These are phyloP conservation scores for Chloebia gouldiae DNA, from an alignment of 2,113 vertebrate species.

Conservation along the genomic window DNA sequence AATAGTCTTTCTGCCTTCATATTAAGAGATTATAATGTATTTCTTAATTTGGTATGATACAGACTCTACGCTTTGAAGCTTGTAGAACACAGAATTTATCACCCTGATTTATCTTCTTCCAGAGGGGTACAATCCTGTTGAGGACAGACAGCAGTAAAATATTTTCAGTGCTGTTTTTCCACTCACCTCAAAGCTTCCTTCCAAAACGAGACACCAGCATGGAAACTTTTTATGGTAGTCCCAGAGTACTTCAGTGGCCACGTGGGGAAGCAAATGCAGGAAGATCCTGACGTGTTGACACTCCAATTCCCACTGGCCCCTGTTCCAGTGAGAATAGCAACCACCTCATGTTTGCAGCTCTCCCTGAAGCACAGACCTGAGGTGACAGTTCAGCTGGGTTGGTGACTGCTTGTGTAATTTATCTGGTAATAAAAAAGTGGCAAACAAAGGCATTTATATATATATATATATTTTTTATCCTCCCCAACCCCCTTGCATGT, in stretches of 20 bases:
- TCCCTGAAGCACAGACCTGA: background rate
- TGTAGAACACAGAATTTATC: background rate
- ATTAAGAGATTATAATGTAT: background rate
- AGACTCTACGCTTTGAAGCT: background rate
- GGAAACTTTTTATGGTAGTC: background rate
- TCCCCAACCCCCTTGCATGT: accelerated
- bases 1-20: background rate
- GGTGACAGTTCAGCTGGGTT: background rate
- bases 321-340: background rate
- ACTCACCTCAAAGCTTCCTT: background rate
- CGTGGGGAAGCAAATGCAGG: background rate
- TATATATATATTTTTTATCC: background rate
- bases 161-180: background rate
- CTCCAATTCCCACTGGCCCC: background rate
- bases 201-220: background rate
- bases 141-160: background rate
- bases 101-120: background rate
- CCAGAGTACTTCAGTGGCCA: background rate
- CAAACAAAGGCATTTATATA: background rate
- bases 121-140: background rate
- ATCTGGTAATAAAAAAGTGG: background rate
- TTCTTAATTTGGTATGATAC: background rate
- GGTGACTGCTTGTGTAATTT: background rate
- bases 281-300: accelerated
- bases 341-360: background rate